Conservation (phyloP, 2,113 vertebrate species). For the Entomyzon cyanotis region DNA sequence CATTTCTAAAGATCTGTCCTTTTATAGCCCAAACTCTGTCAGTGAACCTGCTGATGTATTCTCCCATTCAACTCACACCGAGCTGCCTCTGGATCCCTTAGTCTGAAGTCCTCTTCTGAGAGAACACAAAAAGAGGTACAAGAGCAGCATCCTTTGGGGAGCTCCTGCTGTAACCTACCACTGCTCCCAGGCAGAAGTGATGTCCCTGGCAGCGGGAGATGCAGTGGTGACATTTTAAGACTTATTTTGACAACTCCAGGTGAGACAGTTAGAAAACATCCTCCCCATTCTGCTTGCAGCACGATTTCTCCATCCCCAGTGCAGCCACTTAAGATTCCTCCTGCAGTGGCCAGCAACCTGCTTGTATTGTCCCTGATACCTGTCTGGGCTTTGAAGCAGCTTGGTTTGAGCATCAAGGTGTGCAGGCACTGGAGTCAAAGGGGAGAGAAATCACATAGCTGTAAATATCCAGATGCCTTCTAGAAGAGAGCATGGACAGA, state of each 20-base stretch:
- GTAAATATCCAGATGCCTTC: not conserved
- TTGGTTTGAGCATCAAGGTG: not conserved
- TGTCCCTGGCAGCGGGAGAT: not conserved
- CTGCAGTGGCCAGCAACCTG: not conserved
- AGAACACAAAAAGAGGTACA: not conserved
- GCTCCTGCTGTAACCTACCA: not conserved
- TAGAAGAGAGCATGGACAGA: not conserved
- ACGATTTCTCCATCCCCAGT: not conserved
- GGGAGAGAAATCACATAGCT: not conserved
- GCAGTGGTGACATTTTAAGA: not conserved
- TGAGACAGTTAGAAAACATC: not conserved
- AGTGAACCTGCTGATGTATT: not conserved
- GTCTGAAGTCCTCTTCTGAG: not conserved
- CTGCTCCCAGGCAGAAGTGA: not conserved
- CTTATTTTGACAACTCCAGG: not conserved
- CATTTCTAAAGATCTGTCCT: conserved; percentile 11
- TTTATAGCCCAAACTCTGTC: conserved; percentile 1
- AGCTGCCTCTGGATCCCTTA: not conserved
- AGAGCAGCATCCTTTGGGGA: not conserved
- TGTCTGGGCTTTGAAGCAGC: not conserved
- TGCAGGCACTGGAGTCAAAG: not conserved
- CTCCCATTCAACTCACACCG: not conserved
- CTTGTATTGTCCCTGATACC: accelerated
- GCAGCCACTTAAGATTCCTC: not conserved
- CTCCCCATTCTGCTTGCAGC: not conserved